These are phyloP conservation scores for Cryptomyrus ogoouensis DNA, from an alignment of 2,113 vertebrate genomes.

Conservation along the genomic window DNA sequence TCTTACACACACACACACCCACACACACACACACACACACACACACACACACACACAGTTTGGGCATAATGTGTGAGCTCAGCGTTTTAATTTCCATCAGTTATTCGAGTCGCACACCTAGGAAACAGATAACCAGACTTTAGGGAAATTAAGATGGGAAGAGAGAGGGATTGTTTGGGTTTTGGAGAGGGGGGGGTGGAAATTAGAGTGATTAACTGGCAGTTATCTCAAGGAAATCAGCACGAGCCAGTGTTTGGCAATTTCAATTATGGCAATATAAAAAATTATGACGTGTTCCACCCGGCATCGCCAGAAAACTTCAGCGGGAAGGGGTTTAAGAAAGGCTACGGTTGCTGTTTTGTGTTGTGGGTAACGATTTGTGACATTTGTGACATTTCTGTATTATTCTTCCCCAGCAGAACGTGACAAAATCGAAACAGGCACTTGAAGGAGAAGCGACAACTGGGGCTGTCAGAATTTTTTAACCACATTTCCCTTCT, in stretches of 20 bases:
- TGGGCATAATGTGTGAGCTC: neutral
- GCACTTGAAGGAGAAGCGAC: neutral
- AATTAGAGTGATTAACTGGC: neutral
- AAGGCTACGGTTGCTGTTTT: neutral
- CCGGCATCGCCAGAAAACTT: neutral
- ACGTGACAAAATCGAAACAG: neutral
- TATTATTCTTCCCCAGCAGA: neutral
- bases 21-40: neutral
- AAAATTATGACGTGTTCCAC: neutral
- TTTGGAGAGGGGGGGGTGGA: neutral
- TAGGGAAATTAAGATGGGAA: slow-evolving; percentile 13
- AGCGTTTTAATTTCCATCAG: slow-evolving; percentile 16
- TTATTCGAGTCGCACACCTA: slow-evolving; percentile 14
- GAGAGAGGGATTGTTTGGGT: neutral
- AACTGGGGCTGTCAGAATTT: neutral
- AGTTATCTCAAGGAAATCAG: slow-evolving; percentile 7
- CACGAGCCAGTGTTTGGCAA: neutral
- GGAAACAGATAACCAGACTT: slow-evolving; percentile 9
- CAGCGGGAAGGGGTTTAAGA: neutral
- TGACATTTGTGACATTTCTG: neutral
- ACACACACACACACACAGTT: neutral
- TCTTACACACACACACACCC: neutral
- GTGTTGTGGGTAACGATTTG: neutral
- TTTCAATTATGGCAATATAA: slow-evolving; percentile 5
- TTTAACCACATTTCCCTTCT: neutral